Conservation (phyloP, 2,797 vertebrate genomes). For the Pachyuromys duprasi region DNA sequence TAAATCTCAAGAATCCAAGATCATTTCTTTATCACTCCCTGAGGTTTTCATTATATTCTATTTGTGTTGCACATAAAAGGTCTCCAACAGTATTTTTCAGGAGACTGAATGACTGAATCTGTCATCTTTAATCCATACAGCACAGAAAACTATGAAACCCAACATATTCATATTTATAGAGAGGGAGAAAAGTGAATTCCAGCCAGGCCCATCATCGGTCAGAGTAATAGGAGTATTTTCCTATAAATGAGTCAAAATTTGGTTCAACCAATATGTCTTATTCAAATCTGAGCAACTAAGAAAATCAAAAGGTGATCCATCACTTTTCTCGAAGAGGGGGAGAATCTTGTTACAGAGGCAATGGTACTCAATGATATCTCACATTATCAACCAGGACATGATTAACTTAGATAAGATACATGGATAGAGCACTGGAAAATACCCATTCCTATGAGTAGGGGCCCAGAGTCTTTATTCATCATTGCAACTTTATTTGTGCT, state of each 20-base stretch:
- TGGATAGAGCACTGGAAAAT: conserved; percentile 19
- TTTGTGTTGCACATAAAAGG: background rate
- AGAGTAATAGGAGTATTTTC: conserved; percentile 18
- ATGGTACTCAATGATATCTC: conserved; percentile 43
- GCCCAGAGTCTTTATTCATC: background rate
- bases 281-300: conserved; percentile 49
- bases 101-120: background rate
- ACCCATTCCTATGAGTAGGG: background rate
- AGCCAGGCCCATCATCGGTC: background rate
- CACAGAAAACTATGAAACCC: background rate
- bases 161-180: background rate
- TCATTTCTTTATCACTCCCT: background rate
- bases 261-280: conserved; percentile 9
- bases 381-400: background rate
- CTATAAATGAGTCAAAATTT: conserved; percentile 56
- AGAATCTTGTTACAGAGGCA: conserved; percentile 56
- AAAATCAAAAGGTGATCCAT: conserved; percentile 40
- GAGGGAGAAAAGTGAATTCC: background rate
- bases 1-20: background rate
- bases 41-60: background rate
- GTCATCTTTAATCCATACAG: background rate
- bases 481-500: background rate
- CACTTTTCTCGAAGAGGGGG: conserved; percentile 50
- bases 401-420: conserved; percentile 42
- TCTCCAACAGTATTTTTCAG: background rate